Evolutionary conservation across 2,797 vertebrate genomes (phyloP).

Genomic region (Lindbergichthys nudifrons): DNA sequence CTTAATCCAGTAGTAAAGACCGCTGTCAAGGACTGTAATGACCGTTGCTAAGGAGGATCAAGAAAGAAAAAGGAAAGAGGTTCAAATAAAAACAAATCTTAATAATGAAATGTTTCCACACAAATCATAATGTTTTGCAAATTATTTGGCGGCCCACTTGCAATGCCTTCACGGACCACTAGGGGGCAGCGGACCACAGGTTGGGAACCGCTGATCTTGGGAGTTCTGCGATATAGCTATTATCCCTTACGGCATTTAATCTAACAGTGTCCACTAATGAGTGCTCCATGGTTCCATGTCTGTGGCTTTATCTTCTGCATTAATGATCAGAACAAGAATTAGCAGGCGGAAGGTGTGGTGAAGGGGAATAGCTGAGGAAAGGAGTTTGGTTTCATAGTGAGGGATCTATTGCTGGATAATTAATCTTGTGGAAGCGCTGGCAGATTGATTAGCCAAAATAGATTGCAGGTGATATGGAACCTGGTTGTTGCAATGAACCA

Average conservation of each 20-base stretch:
- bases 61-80: no score
- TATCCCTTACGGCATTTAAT: neutral
- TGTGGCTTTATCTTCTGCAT: conserved; percentile 9
- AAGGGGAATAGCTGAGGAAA: conserved; percentile 23
- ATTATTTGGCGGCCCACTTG: no score
- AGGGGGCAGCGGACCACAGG: no score
- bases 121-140: no score
- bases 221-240: conserved; percentile 7
- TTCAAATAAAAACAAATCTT: no score
- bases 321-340: conserved; percentile 33
- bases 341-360: conserved; percentile 13
- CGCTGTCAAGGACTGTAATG: no score
- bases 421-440: conserved; percentile 71
- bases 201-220: no score
- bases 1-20: no score
- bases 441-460: conserved; percentile 83
- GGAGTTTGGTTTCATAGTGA: conserved; percentile 28
- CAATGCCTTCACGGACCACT: no score
- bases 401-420: conserved; percentile 60
- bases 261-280: neutral
- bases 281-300: neutral
- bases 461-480: conserved; percentile 81
- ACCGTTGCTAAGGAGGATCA: no score
- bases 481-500: conserved; percentile 84
- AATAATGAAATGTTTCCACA: no score